Evolutionary conservation across 2,888 invertebrate genomes (phyloP).

Genomic region (Tenodera sinensis): DNA sequence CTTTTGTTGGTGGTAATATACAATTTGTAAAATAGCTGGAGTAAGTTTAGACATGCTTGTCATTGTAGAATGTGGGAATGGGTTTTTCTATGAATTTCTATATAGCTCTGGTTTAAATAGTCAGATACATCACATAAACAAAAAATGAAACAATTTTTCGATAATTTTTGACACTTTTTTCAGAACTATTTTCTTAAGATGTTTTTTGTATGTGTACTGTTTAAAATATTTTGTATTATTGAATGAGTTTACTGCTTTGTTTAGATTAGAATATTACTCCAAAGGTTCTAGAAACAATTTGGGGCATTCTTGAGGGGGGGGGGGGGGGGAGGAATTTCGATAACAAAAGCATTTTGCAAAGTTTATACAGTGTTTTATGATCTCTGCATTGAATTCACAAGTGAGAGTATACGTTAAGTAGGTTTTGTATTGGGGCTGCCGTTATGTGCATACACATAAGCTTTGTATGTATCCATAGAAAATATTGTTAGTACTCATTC

Average conservation of each 20-base stretch:
- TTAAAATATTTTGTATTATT: constrained; percentile 29
- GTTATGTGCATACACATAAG: neutral
- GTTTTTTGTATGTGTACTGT: constrained; percentile 30
- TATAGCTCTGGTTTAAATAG: constrained; percentile 24
- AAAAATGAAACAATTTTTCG: constrained; percentile 34
- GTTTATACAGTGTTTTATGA: constrained; percentile 10
- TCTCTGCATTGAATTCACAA: constrained; percentile 12
- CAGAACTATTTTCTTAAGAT: constrained; percentile 30
- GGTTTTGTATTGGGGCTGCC: constrained; percentile 1
- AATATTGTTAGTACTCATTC: neutral
- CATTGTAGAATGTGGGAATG: constrained; percentile 19
- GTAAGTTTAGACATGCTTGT: neutral
- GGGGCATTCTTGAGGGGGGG: constrained; percentile 10
- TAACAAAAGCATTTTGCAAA: neutral
- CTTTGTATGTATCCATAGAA: neutral
- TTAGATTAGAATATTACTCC: constrained; percentile 11
- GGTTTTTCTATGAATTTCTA: constrained; percentile 26
- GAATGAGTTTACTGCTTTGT: constrained; percentile 26
- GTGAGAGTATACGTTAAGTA: neutral
- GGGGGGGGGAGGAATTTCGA: neutral
- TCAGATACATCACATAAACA: constrained; percentile 33
- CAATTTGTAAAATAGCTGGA: constrained; percentile 6
- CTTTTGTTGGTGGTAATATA: constrained; percentile 2
- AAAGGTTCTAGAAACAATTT: neutral
- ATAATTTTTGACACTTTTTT: constrained; percentile 29